Conservation (phyloP, 2,797 vertebrate genomes). For the Gephyroberyx darwinii region DNA sequence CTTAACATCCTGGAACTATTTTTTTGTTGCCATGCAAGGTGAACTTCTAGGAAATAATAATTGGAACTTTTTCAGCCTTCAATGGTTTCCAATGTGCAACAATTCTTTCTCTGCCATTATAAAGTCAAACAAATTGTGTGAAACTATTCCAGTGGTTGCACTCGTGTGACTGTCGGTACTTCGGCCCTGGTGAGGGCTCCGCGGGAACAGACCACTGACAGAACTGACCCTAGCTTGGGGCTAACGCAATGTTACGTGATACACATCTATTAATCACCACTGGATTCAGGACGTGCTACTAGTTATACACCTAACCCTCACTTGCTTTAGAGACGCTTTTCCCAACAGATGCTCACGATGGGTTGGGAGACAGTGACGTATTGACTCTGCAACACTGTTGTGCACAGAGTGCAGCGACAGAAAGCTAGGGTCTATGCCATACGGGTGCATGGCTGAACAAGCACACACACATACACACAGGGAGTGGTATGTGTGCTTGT, state of each 20-base stretch:
- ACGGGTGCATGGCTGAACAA: conserved; percentile 74
- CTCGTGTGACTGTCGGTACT: conserved; percentile 54
- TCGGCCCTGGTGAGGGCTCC: conserved; percentile 21
- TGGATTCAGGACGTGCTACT: conserved; percentile 65
- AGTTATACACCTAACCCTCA: conserved; percentile 62
- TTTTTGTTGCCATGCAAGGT: conserved; percentile 51
- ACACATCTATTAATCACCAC: conserved; percentile 67
- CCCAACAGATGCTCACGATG: conserved; percentile 64
- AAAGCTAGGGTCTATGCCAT: conserved; percentile 75
- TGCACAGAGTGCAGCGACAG: conserved; percentile 67
- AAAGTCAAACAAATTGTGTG: conserved; percentile 41
- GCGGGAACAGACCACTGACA: conserved; percentile 42
- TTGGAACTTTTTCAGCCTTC: conserved; percentile 45
- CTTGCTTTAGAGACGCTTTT: conserved; percentile 60
- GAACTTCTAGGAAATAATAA: conserved; percentile 48
- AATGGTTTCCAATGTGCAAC: conserved; percentile 42
- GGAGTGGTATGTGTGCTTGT: conserved; percentile 74
- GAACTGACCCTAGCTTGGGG: conserved; percentile 37
- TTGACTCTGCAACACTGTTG: conserved; percentile 39
- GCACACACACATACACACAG: conserved; percentile 75
- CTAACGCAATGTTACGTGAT: conserved; percentile 61
- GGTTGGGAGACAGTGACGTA: conserved; percentile 69
- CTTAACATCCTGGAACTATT: conserved; percentile 42
- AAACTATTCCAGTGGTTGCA: conserved; percentile 67
- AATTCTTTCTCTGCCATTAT: conserved; percentile 48